These are phyloP conservation scores for Hylomyscus alleni DNA, from an alignment of 2,797 vertebrate genomes.

Conservation along the genomic window DNA sequence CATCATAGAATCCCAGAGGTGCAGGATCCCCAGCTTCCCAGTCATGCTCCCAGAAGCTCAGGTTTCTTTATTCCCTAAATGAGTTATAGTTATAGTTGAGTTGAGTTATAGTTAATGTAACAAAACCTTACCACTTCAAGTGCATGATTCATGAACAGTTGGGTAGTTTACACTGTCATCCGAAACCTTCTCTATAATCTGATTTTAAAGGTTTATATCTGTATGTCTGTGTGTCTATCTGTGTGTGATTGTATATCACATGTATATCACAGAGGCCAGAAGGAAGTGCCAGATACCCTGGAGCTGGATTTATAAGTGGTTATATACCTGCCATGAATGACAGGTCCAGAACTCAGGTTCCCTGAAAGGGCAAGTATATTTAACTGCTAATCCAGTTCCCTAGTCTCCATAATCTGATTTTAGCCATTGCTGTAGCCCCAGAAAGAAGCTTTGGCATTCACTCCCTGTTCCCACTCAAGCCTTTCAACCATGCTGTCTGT, in stretches of 20 bases:
- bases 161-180: not conserved
- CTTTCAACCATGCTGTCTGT: rapidly evolving
- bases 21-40: rapidly evolving
- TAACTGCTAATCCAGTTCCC: not conserved
- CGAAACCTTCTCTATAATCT: not conserved
- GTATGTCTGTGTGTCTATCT: not conserved
- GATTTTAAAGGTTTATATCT: not conserved
- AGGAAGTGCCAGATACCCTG: not conserved
- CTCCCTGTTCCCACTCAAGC: too few species aligned
- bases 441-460: not conserved
- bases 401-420: too few species aligned
- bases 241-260: not conserved
- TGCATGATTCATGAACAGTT: not conserved
- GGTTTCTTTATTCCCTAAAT: not conserved
- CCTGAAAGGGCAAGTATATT: not conserved
- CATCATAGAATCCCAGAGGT: not conserved
- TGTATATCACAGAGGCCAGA: not conserved
- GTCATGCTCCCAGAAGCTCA: not conserved
- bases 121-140: not conserved
- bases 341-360: not conserved
- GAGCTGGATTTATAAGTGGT: not conserved
- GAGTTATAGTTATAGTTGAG: not conserved
- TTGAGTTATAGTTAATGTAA: not conserved
- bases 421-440: not conserved
- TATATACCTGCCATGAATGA: not conserved